Conservation (phyloP, 1,140 invertebrate genomes). For the Musca vetustissima region DNA sequence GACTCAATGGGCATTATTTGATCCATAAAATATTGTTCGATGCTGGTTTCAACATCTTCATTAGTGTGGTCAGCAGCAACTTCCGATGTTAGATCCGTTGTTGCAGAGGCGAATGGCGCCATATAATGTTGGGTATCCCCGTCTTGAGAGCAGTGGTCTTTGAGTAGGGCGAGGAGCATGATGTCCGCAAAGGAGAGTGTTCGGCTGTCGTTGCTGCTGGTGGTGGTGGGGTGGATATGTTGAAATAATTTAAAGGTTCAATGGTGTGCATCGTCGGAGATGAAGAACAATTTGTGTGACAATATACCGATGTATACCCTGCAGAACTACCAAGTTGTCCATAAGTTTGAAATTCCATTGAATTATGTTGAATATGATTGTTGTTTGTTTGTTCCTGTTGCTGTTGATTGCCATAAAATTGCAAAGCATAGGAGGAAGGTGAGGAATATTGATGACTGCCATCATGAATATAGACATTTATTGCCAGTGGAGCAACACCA, state of each 20-base stretch:
- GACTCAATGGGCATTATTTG: conserved; percentile 55
- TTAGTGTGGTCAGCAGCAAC: conserved; percentile 16
- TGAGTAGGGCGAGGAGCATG: neutral
- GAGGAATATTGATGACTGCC: conserved; percentile 10
- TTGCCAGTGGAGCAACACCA: neutral
- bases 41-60: conserved; percentile 52
- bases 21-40: conserved; percentile 56
- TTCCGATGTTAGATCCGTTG: conserved; percentile 29
- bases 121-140: neutral
- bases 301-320: conserved; percentile 16
- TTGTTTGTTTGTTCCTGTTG: neutral
- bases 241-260: conserved; percentile 20
- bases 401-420: conserved; percentile 13
- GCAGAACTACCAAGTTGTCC: neutral
- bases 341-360: conserved; percentile 13
- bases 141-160: conserved; percentile 6
- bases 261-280: conserved; percentile 26
- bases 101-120: conserved; percentile 5
- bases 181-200: neutral
- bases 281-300: conserved; percentile 23
- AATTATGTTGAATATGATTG: neutral
- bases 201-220: neutral
- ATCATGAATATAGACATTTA: neutral
- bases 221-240: conserved; percentile 12
- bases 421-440: conserved; percentile 6